These are phyloP conservation scores for Psittacula echo DNA, from an alignment of 2,797 vertebrate species.

Conservation along the genomic window DNA sequence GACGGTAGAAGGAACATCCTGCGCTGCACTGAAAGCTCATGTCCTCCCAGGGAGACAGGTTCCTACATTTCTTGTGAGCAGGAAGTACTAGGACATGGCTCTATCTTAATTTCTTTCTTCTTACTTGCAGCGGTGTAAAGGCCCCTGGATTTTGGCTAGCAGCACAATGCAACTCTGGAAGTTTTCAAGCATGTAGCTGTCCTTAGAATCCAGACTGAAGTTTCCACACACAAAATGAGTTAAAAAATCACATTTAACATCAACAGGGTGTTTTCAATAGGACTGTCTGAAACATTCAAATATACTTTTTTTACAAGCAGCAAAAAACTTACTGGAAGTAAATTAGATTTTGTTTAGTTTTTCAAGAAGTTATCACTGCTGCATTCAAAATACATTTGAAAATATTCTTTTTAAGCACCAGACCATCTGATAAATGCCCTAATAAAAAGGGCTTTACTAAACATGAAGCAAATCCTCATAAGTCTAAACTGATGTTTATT, in stretches of 20 bases:
- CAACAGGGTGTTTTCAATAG: not conserved
- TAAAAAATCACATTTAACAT: not conserved
- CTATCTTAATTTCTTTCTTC: not conserved
- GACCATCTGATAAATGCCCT: not conserved
- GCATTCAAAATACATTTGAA: conserved; percentile 1
- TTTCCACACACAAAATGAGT: not conserved
- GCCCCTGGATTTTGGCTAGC: not conserved
- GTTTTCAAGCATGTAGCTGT: not conserved
- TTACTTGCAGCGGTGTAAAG: not conserved
- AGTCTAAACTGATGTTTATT: not conserved
- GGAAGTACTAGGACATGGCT: not conserved
- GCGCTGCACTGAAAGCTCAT: not conserved
- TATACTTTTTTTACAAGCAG: not conserved
- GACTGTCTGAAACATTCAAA: not conserved
- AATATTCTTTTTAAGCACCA: not conserved
- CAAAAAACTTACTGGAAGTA: not conserved
- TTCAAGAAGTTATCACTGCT: not conserved
- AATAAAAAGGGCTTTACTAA: not conserved
- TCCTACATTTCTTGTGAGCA: not conserved
- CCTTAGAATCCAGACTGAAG: not conserved
- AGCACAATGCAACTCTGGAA: not conserved
- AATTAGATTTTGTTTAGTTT: not conserved
- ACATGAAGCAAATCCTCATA: not conserved
- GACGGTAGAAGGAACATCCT: not conserved
- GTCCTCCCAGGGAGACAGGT: not conserved